These are phyloP conservation scores for Tiaroga cobitis DNA, from an alignment of 2,797 vertebrate species.

Conservation along the genomic window DNA sequence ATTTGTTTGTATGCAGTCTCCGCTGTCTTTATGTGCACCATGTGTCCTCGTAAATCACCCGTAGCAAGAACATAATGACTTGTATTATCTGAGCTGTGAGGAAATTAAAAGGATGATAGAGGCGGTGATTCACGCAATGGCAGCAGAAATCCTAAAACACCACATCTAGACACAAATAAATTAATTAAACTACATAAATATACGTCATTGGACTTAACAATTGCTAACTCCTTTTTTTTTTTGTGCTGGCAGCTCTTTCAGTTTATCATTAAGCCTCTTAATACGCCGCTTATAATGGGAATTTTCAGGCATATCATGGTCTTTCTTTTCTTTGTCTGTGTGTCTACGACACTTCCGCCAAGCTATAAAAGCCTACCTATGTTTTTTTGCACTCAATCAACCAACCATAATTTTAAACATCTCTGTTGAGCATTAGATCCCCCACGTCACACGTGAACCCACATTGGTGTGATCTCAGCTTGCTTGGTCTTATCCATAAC, in stretches of 20 bases:
- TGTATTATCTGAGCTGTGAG: not conserved
- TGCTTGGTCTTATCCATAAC: no score
- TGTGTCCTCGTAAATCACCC: not conserved
- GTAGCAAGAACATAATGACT: not conserved
- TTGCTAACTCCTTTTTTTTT: not conserved
- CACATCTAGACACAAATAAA: not conserved
- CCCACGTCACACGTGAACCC: not conserved
- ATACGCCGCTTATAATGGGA: not conserved
- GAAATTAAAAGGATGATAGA: no score
- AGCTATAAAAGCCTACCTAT: not conserved
- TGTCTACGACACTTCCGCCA: not conserved
- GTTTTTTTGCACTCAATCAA: not conserved
- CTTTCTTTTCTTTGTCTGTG: not conserved
- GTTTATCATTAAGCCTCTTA: not conserved
- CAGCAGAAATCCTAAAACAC: not conserved
- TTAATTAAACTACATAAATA: not conserved
- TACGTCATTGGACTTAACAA: not conserved
- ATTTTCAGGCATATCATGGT: not conserved
- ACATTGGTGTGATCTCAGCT: no score
- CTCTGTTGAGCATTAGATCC: not conserved
- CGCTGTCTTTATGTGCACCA: not conserved
- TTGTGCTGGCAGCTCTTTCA: not conserved
- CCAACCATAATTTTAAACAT: not conserved
- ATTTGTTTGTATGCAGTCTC: not conserved
- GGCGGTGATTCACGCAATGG: not conserved